These are phyloP conservation scores for Hyla sarda DNA, from an alignment of 2,113 vertebrate species.

Conservation along the genomic window DNA sequence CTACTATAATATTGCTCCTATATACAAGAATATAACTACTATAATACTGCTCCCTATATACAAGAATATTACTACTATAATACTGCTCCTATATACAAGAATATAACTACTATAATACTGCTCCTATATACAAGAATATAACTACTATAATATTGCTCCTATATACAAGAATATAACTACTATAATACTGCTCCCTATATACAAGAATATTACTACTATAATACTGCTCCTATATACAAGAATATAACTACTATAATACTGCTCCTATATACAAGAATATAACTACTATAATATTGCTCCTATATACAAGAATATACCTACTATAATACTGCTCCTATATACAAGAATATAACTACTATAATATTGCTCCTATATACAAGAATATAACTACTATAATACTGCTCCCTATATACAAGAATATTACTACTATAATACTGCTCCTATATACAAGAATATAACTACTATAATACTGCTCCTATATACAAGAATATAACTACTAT, in stretches of 20 bases:
- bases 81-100: too few relatives aligned
- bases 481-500: too few relatives aligned
- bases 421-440: neutral
- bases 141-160: neutral
- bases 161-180: neutral
- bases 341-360: conserved; percentile 1
- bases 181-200: too few relatives aligned
- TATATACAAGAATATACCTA: neutral
- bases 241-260: neutral
- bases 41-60: too few relatives aligned
- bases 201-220: neutral
- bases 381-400: conserved; percentile 11
- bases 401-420: too few relatives aligned
- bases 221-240: too few relatives aligned
- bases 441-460: conserved; percentile 3
- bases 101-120: too few relatives aligned
- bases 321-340: too few relatives aligned
- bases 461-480: neutral
- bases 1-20: too few relatives aligned
- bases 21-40: too few relatives aligned
- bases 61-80: too few relatives aligned
- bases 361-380: neutral
- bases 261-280: neutral
- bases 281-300: neutral
- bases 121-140: neutral